A percentile compares a stretch with the other conserved stretches of the same genome.
These are phyloP conservation scores for Amphimallon solstitiale DNA, from an alignment of 2,888 invertebrate genomes.

Conservation along the genomic window DNA sequence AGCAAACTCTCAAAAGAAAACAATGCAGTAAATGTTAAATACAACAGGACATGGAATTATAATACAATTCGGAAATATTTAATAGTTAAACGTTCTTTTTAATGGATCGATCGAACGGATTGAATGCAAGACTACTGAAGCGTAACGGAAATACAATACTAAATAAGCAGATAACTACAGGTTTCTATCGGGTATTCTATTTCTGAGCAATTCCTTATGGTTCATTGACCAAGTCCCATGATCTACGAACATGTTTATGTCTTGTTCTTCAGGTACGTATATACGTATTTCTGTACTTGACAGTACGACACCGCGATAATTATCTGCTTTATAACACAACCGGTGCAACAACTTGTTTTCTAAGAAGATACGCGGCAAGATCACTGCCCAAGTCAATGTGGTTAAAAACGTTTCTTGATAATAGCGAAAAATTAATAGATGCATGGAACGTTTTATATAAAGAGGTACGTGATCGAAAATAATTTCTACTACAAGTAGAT, in stretches of 20 bases:
- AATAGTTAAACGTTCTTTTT: not conserved
- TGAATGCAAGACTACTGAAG: constrained; percentile 36
- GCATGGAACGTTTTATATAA: not conserved
- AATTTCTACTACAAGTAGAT: not conserved
- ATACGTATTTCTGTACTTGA: constrained; percentile 4
- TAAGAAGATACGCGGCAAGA: constrained; percentile 1
- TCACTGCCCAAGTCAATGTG: not conserved
- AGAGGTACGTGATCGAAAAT: constrained; percentile 4
- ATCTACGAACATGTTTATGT: constrained; percentile 38
- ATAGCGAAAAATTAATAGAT: constrained; percentile 20
- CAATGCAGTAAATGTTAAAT: not conserved
- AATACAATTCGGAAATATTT: constrained; percentile 15
- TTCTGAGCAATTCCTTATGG: constrained; percentile 41
- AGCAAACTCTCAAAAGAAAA: not conserved
- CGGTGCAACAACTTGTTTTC: constrained; percentile 10
- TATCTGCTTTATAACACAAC: constrained; percentile 15
- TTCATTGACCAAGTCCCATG: constrained; percentile 46
- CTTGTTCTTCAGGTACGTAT: constrained; percentile 19
- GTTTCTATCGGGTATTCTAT: constrained; percentile 41
- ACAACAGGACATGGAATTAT: constrained; percentile 7
- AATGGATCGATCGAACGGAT: constrained; percentile 27
- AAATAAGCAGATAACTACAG: constrained; percentile 46
- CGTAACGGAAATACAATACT: constrained; percentile 47
- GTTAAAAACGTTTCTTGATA: constrained; percentile 10
- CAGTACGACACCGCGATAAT: constrained; percentile 14